Percentiles rank a stretch among this genome's conserved stretches.
Conservation (phyloP, 2,797 vertebrate genomes). For the Taenioides sp. region DNA sequence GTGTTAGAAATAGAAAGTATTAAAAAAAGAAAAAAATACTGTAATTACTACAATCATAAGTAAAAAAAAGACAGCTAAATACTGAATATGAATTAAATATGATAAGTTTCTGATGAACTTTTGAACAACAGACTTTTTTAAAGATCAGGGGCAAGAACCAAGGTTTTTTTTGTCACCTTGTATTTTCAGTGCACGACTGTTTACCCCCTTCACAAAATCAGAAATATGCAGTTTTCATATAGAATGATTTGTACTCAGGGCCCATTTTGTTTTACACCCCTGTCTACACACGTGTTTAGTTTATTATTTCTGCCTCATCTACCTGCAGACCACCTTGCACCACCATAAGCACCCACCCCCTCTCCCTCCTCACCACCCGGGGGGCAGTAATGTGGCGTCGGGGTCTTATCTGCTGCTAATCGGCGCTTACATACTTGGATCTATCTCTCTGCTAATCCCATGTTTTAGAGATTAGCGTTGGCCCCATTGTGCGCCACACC, state of each 20-base stretch:
- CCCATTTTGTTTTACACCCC: too few species aligned
- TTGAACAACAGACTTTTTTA: neutral
- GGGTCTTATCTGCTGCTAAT: slow-evolving; percentile 49
- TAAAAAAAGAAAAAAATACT: too few species aligned
- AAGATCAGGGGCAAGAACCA: neutral
- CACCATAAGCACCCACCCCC: slow-evolving; percentile 22
- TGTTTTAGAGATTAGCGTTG: slow-evolving; percentile 63
- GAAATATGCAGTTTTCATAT: too few species aligned
- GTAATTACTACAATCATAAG: too few species aligned
- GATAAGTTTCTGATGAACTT: too few species aligned
- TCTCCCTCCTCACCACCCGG: slow-evolving; percentile 14
- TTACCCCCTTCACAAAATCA: too few species aligned
- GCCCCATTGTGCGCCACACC: slow-evolving; percentile 36
- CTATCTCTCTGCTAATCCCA: slow-evolving; percentile 55
- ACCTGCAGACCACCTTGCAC: slow-evolving; percentile 43
- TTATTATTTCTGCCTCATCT: slow-evolving; percentile 46
- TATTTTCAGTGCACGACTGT: too few species aligned
- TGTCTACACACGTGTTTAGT: slow-evolving; percentile 24
- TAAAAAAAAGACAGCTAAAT: too few species aligned
- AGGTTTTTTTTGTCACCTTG: neutral
- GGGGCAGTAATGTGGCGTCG: slow-evolving; percentile 23
- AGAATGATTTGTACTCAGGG: too few species aligned
- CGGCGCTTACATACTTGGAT: slow-evolving; percentile 49
- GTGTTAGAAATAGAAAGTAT: too few species aligned
- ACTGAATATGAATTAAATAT: too few species aligned